Base-by-base conservation (phyloP, 37 sponge, comb jelly and placozoan genomes). In the Cliona cf. orientalis region DNA sequence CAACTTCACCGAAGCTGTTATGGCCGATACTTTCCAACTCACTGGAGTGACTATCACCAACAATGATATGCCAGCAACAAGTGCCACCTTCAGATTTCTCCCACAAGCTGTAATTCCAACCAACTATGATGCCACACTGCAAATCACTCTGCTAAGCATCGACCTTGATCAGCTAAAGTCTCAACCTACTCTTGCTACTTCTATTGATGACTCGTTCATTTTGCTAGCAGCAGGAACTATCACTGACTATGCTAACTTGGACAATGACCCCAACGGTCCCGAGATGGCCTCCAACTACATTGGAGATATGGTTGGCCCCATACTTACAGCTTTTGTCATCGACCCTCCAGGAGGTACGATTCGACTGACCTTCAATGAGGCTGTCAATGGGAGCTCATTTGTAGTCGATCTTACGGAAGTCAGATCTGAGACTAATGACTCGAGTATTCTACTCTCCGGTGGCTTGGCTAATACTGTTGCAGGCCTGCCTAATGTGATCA, bases 1-100 rank as follows among this genome's bases (percentile, higher is more conserved):
- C 2, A 84, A 71, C 44, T 96, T 96, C 41, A 82, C 64, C 81
- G 97, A 96, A 72, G 76, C 97, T 43, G 91, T 96, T 41, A 80
- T 75, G 34, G 21, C 41, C n/a, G 45, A 57, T 34, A 72, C 87
- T 2, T 86, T 91, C 37, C 40, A 9, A 17, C 35, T 74, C 19
- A 39, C 91, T 58, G 79, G 75, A 36, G 59, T 93, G 0, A 85
- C 90, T 19, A 34, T 92, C 19, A 31, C 42, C 35, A 65, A 67
- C 53, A 53, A 74, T 56, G 40, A 31, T 3, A n/a, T 64, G 12
- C 9, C 70, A 29, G 63, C 41, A 5, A 34, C 41, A 22, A 42
- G 0, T 34, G 36, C 56, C 39, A 28, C 2, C 6, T 53, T 76
- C 43, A 17, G 7, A 40, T 25, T 71, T n/a, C 56, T 58, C 26